Conservation (phyloP, 2,888 invertebrate species). For the Ormia ochracea region DNA sequence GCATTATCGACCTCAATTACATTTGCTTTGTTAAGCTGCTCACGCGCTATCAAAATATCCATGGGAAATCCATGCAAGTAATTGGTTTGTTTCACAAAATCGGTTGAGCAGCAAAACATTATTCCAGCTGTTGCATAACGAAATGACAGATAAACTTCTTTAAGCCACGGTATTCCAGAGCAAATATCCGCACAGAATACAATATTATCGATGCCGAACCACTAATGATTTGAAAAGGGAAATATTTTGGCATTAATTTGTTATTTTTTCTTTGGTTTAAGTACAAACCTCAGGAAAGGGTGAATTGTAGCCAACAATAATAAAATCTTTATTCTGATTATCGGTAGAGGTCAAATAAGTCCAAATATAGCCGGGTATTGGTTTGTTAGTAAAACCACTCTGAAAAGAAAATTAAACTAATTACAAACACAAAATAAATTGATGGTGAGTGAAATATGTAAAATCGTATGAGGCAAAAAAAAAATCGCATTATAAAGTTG, state of each 20-base stretch:
- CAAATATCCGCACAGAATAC: conserved; percentile 57
- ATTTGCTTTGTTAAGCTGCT: background rate
- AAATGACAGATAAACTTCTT: conserved; percentile 18
- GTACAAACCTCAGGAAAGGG: conserved; percentile 49
- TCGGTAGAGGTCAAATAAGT: conserved; percentile 48
- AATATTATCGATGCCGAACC: background rate
- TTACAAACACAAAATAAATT: too few relatives aligned
- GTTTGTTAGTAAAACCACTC: conserved; percentile 10
- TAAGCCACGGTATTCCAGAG: conserved; percentile 51
- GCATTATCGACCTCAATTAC: too few relatives aligned
- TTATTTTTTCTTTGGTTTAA: too few relatives aligned
- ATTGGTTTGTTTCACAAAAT: conserved; percentile 21
- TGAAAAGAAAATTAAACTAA: background rate
- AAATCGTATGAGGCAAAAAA: too few relatives aligned
- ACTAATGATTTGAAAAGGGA: background rate
- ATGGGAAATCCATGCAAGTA: conserved; percentile 42
- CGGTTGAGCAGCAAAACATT: conserved; percentile 51
- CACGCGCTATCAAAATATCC: conserved; percentile 8
- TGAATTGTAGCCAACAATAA: conserved; percentile 55
- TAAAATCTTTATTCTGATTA: conserved; percentile 40
- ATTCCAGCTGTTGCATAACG: conserved; percentile 43
- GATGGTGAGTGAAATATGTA: too few relatives aligned
- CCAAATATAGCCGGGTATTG: conserved; percentile 52
- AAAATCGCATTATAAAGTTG: too few relatives aligned
- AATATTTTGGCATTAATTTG: too few relatives aligned